Percentiles rank a stretch among this genome's conserved stretches.
phyloP scores from a whole-genome alignment of 2,888 invertebrate genomes.

The Catocala sponsa region DNA sequence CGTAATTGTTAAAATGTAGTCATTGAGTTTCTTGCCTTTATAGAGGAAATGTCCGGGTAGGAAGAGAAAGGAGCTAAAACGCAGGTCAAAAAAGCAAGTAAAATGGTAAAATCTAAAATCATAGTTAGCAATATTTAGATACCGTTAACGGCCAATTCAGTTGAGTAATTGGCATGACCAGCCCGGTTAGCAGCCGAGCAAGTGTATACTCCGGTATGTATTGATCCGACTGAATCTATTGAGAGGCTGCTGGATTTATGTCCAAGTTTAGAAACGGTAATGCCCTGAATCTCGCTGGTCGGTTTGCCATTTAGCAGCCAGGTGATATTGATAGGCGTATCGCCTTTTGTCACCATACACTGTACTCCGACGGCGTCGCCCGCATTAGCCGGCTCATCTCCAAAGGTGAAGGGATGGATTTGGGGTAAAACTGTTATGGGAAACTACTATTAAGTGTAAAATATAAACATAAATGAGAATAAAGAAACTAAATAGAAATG shows the following conservation, averaged over 20 bases:
- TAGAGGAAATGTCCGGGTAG: background rate
- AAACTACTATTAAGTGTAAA: conserved; percentile 10
- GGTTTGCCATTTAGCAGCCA: conserved; percentile 92
- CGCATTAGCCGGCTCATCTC: conserved; percentile 92
- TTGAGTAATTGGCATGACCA: conserved; percentile 40
- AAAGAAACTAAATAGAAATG: conserved; percentile 51
- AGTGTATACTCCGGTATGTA: conserved; percentile 91
- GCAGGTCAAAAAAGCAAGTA: conserved; percentile 2
- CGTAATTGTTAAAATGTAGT: too few species aligned
- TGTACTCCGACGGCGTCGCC: conserved; percentile 92
- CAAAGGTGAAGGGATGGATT: conserved; percentile 92
- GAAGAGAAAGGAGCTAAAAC: background rate
- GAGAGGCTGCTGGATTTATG: conserved; percentile 90
- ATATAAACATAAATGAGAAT: conserved; percentile 37
- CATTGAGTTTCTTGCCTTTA: too few species aligned
- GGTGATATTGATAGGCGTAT: conserved; percentile 91
- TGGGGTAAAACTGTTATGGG: conserved; percentile 90
- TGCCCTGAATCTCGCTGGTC: conserved; percentile 84
- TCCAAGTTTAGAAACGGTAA: conserved; percentile 88
- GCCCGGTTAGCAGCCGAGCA: conserved; percentile 21
- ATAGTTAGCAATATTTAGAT: conserved; percentile 5
- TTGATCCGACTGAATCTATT: conserved; percentile 91
- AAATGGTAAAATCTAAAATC: background rate
- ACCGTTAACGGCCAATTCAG: conserved; percentile 79
- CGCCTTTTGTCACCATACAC: conserved; percentile 93